Conservation (phyloP, 2,888 invertebrate genomes). For the Caprella mutica region DNA sequence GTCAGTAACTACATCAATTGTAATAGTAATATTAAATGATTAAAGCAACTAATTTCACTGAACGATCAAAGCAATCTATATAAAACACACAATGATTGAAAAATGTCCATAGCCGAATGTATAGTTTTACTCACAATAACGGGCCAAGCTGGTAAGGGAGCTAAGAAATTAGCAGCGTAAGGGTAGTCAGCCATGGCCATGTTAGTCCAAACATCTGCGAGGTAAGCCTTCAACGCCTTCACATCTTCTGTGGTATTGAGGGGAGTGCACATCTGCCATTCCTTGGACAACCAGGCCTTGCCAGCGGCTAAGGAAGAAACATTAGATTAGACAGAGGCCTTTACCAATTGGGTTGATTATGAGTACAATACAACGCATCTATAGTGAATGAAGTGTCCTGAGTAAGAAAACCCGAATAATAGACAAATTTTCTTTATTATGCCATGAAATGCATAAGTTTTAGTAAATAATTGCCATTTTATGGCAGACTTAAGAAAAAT, state of each 20-base stretch:
- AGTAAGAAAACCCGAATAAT: no score
- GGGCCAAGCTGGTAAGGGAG: constrained; percentile 72
- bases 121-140: constrained; percentile 50
- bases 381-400: no score
- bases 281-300: constrained; percentile 53
- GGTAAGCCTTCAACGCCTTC: constrained; percentile 53
- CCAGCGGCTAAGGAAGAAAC: constrained; percentile 53
- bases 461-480: no score
- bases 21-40: not conserved
- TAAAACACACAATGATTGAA: not conserved
- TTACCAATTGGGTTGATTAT: no score
- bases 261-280: constrained; percentile 65
- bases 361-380: no score
- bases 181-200: constrained; percentile 95
- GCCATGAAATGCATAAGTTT: no score
- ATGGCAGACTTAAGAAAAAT: no score
- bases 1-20: no score
- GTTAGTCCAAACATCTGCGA: constrained; percentile 59
- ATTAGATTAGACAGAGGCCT: no score
- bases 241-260: constrained; percentile 51
- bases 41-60: not conserved
- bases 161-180: constrained; percentile 69
- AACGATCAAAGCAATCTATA: not conserved
- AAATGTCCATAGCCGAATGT: no score
- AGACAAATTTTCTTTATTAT: no score